Conservation (phyloP, 1,140 invertebrate species). For the Daktulosphaira vitifoliae region DNA sequence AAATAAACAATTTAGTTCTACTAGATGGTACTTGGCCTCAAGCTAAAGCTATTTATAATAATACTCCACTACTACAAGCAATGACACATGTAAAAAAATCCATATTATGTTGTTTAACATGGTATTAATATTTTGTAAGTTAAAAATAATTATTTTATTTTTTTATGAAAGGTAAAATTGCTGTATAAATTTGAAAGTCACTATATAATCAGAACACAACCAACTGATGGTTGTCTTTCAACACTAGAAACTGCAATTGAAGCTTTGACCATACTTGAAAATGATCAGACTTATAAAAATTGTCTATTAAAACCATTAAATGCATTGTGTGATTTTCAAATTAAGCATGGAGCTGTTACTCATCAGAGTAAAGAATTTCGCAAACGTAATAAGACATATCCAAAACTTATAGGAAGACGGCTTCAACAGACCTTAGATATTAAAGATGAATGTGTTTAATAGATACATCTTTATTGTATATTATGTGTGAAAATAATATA, state of each 20-base stretch:
- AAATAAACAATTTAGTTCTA: constrained; percentile 52
- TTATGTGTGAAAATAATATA: no score
- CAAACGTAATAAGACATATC: constrained; percentile 75
- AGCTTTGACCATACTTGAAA: constrained; percentile 68
- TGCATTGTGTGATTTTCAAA: constrained; percentile 71
- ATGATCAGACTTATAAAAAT: constrained; percentile 54
- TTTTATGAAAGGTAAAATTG: constrained; percentile 57
- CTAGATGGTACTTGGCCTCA: constrained; percentile 93
- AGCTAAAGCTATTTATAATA: constrained; percentile 75
- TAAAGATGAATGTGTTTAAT: no score
- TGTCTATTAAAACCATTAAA: constrained; percentile 67
- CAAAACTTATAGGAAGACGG: constrained; percentile 70
- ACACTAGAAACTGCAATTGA: constrained; percentile 83
- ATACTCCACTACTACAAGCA: constrained; percentile 56
- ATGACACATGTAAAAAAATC: constrained; percentile 48
- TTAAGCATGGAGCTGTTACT: constrained; percentile 81
- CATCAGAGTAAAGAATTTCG: constrained; percentile 88
- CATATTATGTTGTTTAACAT: no score
- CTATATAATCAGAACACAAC: constrained; percentile 88
- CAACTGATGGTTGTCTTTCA: constrained; percentile 80
- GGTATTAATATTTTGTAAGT: no score
- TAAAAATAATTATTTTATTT: not conserved
- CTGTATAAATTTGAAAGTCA: constrained; percentile 61
- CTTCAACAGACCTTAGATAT: constrained; percentile 41
- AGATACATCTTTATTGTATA: no score